Evolutionary conservation across 2,113 vertebrate species (phyloP), one percentile per base, ranked within the genome.

Genomic region (Phocoena phocoena): DNA sequence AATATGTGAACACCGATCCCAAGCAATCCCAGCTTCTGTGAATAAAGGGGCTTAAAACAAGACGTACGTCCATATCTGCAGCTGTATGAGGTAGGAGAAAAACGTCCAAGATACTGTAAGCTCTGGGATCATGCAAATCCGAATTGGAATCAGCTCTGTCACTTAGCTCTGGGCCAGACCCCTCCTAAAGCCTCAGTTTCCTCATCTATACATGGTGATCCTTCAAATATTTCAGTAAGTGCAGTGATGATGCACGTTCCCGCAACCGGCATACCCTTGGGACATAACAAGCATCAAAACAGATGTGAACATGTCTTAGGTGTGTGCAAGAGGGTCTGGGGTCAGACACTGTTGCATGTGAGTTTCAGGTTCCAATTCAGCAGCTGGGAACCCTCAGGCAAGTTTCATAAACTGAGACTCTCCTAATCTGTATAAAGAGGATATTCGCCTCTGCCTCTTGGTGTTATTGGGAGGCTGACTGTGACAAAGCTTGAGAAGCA

Each of bases 61-160:
- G 8, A 13, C 2, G 0, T 2, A 2, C 1, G 2, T 38, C 23
- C 2, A 0, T 1, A 18, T 4, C 4, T 11, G 20, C 4, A 18
- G 17, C 28, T 20, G 25, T 20, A 0, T 8, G 2, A 28, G n/a
- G 10, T 7, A 20, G 21, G 60, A 17, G 2, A 0, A 1, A 9
- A 26, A 58, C n/a, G 41, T 9, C 6, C 5, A 14, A 13, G 41
- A 21, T 0, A 0, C 25, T 0, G 6, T 3, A 0, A 2, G 6
- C n/a, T 90, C 31, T 6, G 7, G 6, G 65, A 36, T 18, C 23
- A 8, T 12, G 8, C 12, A 33, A 44, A 23, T 18, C 6, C 1
- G 5, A 33, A 1, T 1, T 6, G 8, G 41, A 44, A 6, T 36
- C 31, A 9, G 15, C 44, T 68, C 47, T 14, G 53, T 62, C 38